Percentiles rank a stretch among this genome's conserved stretches.
Evolutionary conservation across 2,113 vertebrate species (phyloP).

Genomic region (Paraplagusia blochii): DNA sequence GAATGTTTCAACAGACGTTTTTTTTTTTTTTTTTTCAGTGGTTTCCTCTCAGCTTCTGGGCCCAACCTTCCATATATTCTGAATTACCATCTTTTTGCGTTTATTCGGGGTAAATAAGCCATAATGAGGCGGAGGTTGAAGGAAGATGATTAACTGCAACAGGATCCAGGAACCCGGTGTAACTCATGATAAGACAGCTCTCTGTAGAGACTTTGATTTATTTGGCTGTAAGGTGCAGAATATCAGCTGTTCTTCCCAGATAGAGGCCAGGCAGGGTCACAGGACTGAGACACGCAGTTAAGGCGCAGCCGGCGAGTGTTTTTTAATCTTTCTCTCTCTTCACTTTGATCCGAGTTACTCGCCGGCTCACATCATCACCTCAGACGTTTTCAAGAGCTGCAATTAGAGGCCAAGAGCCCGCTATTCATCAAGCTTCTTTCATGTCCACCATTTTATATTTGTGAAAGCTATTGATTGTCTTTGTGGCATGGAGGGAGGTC

Average conservation of each 20-base stretch:
- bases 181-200: constrained; percentile 60
- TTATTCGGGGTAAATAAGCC: constrained; percentile 54
- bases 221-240: constrained; percentile 53
- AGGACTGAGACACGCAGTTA: constrained; percentile 57
- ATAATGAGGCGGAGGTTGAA: constrained; percentile 63
- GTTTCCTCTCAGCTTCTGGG: constrained; percentile 1
- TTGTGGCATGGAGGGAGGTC: constrained; percentile 44
- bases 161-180: constrained; percentile 49
- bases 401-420: constrained; percentile 70
- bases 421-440: constrained; percentile 71
- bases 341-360: constrained; percentile 70
- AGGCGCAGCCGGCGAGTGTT: constrained; percentile 42
- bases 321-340: constrained; percentile 67
- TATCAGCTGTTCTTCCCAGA: constrained; percentile 36
- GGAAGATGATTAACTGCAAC: constrained; percentile 65
- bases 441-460: constrained; percentile 69
- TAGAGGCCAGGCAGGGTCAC: constrained; percentile 54
- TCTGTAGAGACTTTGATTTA: constrained; percentile 64
- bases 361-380: constrained; percentile 65
- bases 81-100: constrained; percentile 29
- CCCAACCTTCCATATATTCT: constrained; percentile 20
- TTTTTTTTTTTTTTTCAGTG: not conserved
- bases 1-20: too few species aligned
- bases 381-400: constrained; percentile 72
- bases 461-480: constrained; percentile 71